Percentiles rank a stretch among this genome's conserved stretches.
These are phyloP conservation scores for Gulo gulo DNA, from an alignment of 2,113 vertebrate species.

Conservation along the genomic window DNA sequence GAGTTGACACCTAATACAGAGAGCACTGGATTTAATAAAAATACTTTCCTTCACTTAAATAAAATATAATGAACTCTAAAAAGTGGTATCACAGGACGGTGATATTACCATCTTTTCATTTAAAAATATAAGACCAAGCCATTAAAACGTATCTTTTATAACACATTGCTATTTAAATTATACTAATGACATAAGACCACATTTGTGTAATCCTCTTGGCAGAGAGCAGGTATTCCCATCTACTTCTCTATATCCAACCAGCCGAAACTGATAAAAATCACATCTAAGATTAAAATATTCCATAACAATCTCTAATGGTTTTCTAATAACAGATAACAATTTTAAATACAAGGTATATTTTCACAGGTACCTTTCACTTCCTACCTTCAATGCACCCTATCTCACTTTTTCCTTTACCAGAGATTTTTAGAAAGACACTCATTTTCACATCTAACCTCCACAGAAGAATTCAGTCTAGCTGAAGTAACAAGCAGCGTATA, in stretches of 20 bases:
- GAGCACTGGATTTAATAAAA: slow-evolving; percentile 29
- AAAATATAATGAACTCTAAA: background rate
- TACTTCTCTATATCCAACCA: background rate
- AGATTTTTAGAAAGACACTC: background rate
- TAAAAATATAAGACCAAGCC: background rate
- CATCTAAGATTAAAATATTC: background rate
- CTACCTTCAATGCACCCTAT: background rate
- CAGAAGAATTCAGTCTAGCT: background rate
- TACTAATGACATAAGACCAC: background rate
- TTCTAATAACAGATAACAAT: background rate
- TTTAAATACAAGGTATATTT: background rate
- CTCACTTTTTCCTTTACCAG: background rate
- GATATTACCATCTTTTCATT: background rate
- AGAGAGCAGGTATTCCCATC: background rate
- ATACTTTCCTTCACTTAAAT: slow-evolving; percentile 17
- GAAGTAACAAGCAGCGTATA: background rate
- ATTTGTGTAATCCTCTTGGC: background rate
- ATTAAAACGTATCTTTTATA: background rate
- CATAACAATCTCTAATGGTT: background rate
- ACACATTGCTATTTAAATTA: background rate
- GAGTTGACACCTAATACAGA: slow-evolving; percentile 85
- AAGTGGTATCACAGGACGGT: background rate
- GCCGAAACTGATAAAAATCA: background rate
- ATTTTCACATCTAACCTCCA: background rate
- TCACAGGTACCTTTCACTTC: background rate